A percentile compares a stretch with the other conserved stretches of the same genome.
phyloP scores from a whole-genome alignment of 2,113 vertebrate species.

The human (Homo sapiens) region GRCh38 chr20:40494501-40495000 shows the following conservation, averaged over 20 bases:
- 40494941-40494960: neutral
- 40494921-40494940: neutral
- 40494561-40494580: neutral
- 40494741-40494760: neutral
- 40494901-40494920: neutral
- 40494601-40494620: fast-evolving
- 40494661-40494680: neutral
- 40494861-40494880: neutral
- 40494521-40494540: neutral
- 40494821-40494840: neutral
- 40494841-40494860: neutral
- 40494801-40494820: neutral
- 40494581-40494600: neutral
- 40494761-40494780: neutral
- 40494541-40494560: neutral
- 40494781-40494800: neutral
- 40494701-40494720: neutral
- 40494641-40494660: neutral
- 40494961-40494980: neutral
- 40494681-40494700: neutral
- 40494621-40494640: too few species aligned
- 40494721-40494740: neutral
- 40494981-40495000: neutral
- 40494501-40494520: neutral
- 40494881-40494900: neutral